Base-by-base conservation (phyloP, 2,113 vertebrate species). In the Taxidea taxus region DNA sequence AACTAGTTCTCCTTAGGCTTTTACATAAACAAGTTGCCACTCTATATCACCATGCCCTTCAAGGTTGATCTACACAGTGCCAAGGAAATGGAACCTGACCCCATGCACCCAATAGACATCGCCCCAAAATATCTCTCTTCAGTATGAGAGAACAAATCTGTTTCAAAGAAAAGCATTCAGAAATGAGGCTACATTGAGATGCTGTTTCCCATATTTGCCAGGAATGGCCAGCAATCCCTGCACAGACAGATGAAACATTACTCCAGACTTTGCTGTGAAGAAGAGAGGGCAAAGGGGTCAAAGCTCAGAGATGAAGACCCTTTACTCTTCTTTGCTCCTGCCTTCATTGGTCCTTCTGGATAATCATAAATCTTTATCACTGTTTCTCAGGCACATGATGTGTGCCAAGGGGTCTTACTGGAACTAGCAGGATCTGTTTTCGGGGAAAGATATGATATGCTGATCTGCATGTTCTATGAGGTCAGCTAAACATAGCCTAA, bases 151-250 rank as follows among this genome's bases (percentile, higher is more conserved):
- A 94, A 25, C 44, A 66, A 66, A 95, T 77, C 78, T 92, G 85
- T 88, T 97, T 74, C 92, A 88, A 94, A 95, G 87, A 44, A 93
- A 94, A 88, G 62, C 31, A 96, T 86, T 92, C 54, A 86, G 85
- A 54, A 54, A 64, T 37, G 29, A 87, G 82, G 42, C 54, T 83
- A 60, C n/a, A 81, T 78, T 91, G 60, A 81, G 91, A 94, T 44
- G 14, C 51, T 62, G 7, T 44, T 96, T 84, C 54, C 72, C 78
- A 89, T 64, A 66, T 66, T 66, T 34, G 31, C 62, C 31, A 7
- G 31, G 31, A 34, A 66, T 16, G 29, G 62, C 31, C 62, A 66
- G 62, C 62, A 66, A 34, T 66, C 62, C 62, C 62, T 66, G 31
- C 15, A 31, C 31, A 34, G 10, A 66, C 31, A 6, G 62, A 64